Evolutionary conservation across 2,888 invertebrate species (phyloP).

Genomic region (Acronicta leporina): DNA sequence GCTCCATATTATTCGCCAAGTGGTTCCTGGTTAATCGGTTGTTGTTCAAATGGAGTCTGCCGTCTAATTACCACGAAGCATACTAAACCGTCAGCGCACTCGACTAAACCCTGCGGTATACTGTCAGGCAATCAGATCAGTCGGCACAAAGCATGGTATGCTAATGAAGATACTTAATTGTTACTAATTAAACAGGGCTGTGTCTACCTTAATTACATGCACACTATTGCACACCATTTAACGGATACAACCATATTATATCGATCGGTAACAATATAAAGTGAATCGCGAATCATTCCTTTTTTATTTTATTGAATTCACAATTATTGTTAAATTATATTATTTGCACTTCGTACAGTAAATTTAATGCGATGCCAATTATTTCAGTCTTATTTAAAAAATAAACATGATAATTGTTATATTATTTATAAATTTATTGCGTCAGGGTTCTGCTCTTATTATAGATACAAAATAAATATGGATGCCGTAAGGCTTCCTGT

Average conservation of each 20-base stretch:
- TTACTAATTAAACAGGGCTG: neutral
- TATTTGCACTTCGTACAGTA: neutral
- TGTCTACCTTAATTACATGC: slow-evolving; percentile 1
- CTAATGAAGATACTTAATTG: slow-evolving; percentile 3
- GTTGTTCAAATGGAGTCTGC: neutral
- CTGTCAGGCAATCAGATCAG: neutral
- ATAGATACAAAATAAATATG: too few relatives aligned
- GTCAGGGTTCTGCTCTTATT: too few relatives aligned
- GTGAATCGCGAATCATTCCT: neutral
- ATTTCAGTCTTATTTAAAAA: too few relatives aligned
- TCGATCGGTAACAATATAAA: slow-evolving; percentile 4
- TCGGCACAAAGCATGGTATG: slow-evolving; percentile 1
- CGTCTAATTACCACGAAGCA: neutral
- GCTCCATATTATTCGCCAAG: neutral
- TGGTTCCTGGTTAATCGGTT: too few relatives aligned
- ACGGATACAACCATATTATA: slow-evolving; percentile 17
- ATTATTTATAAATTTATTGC: too few relatives aligned
- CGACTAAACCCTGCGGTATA: neutral
- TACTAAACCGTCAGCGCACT: neutral
- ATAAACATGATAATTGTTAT: too few relatives aligned
- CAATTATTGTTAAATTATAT: slow-evolving; percentile 8
- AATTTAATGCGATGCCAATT: too few relatives aligned
- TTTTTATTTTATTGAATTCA: slow-evolving; percentile 2
- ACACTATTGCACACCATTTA: slow-evolving; percentile 4
- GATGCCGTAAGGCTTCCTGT: too few relatives aligned